Evolutionary conservation across 1,140 invertebrate species (phyloP).

Genomic region (Sarcophaga bullata): DNA sequence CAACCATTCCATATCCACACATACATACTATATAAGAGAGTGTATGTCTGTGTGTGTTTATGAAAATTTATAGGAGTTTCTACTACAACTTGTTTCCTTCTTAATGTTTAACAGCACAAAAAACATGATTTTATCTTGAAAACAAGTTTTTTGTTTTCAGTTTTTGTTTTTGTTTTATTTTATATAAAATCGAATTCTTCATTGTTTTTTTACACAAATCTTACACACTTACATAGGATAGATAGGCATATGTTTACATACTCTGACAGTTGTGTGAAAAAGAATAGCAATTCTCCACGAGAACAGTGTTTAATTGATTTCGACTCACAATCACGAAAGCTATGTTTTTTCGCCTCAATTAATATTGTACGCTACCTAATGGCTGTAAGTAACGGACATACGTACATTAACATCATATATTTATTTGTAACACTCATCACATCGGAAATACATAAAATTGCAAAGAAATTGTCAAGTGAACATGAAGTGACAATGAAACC

Average conservation of each 20-base stretch:
- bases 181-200: conserved; percentile 9
- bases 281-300: background rate
- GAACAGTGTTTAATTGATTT: too few species aligned
- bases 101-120: conserved; percentile 22
- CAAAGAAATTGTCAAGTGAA: too few species aligned
- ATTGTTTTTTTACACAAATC: background rate
- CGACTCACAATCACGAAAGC: too few species aligned
- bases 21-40: background rate
- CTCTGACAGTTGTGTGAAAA: background rate
- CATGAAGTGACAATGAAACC: too few species aligned
- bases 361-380: too few species aligned
- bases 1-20: background rate
- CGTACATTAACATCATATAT: too few species aligned
- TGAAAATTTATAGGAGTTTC: background rate
- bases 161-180: background rate
- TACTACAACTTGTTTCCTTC: conserved; percentile 14
- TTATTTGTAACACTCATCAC: too few species aligned
- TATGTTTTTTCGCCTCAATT: too few species aligned
- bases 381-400: too few species aligned
- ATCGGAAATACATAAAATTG: too few species aligned
- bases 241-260: background rate
- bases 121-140: conserved; percentile 26
- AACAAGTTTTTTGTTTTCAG: background rate
- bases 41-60: background rate
- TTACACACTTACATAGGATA: background rate